phyloP scores from a whole-genome alignment of 2,888 invertebrate species.

The Andrena bucephala region DNA sequence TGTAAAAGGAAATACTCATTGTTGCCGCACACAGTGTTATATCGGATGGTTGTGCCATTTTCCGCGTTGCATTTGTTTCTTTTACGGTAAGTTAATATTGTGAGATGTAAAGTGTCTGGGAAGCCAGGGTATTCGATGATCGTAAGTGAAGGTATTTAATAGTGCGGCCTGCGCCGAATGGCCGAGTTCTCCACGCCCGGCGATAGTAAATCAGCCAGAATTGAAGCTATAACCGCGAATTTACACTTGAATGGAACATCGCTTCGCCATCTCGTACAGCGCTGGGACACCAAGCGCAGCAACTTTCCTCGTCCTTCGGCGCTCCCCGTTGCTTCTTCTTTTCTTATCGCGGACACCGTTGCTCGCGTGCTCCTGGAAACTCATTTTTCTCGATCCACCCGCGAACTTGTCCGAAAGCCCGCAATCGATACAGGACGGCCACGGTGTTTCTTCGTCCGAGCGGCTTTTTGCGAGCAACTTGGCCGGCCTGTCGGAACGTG shows the following conservation, averaged over 20 bases:
- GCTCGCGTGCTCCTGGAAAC: slow-evolving; percentile 33
- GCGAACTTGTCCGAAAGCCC: slow-evolving; percentile 45
- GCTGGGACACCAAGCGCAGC: slow-evolving; percentile 34
- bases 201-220: slow-evolving; percentile 48
- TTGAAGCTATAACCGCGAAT: slow-evolving; percentile 56
- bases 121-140: too few relatives aligned
- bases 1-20: not conserved
- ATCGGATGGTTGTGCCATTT: too few relatives aligned
- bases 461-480: slow-evolving; percentile 31
- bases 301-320: slow-evolving; percentile 50
- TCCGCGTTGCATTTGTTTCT: too few relatives aligned
- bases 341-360: slow-evolving; percentile 48
- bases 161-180: not conserved
- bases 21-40: too few relatives aligned
- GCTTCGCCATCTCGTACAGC: slow-evolving; percentile 54
- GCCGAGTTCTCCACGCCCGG: not conserved
- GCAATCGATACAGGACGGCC: slow-evolving; percentile 55
- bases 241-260: slow-evolving; percentile 58
- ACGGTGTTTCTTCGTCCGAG: slow-evolving; percentile 6
- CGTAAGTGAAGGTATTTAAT: slow-evolving; percentile 16
- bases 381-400: slow-evolving; percentile 61
- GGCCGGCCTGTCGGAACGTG: slow-evolving; percentile 32
- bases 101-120: too few relatives aligned
- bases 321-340: slow-evolving; percentile 24
- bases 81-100: too few relatives aligned